phyloP scores from a whole-genome alignment of 1,140 invertebrate species.

The Rhynchophorus ferrugineus region DNA sequence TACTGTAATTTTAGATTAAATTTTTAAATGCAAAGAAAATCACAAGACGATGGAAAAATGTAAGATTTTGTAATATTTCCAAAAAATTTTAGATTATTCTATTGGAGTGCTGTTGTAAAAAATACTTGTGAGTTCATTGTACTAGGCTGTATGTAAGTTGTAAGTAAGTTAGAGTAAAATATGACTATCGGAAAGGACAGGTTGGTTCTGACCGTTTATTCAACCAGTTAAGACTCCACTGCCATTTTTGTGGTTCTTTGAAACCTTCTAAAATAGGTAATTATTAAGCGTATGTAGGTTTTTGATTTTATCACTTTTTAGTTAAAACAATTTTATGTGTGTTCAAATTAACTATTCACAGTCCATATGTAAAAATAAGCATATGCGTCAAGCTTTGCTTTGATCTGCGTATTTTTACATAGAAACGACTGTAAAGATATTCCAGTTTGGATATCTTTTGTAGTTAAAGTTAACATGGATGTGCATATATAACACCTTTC shows the following conservation, averaged over 20 bases:
- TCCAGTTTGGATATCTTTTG: too few relatives aligned
- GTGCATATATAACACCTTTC: background rate
- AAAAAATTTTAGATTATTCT: too few relatives aligned
- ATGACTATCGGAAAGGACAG: conserved; percentile 3
- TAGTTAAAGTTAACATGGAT: background rate
- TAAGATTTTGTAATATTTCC: too few relatives aligned
- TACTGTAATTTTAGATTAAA: too few relatives aligned
- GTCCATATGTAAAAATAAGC: too few relatives aligned
- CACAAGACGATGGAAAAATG: too few relatives aligned
- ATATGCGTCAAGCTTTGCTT: too few relatives aligned
- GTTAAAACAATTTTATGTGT: conserved; percentile 12
- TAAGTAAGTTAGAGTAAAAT: conserved; percentile 11
- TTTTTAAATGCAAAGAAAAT: too few relatives aligned
- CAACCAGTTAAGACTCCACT: conserved; percentile 21
- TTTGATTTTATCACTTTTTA: background rate
- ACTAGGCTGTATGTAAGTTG: conserved; percentile 18
- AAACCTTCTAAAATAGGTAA: conserved; percentile 18
- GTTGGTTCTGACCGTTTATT: conserved; percentile 18
- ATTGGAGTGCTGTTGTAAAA: too few relatives aligned
- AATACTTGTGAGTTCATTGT: conserved; percentile 3
- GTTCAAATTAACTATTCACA: conserved; percentile 10
- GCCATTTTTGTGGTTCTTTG: conserved; percentile 19
- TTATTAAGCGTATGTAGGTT: conserved; percentile 15
- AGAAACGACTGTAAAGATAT: too few relatives aligned
- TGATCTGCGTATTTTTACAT: too few relatives aligned